Evolutionary conservation across 2,797 vertebrate genomes (phyloP).

Genomic region (Mergus octosetaceus): DNA sequence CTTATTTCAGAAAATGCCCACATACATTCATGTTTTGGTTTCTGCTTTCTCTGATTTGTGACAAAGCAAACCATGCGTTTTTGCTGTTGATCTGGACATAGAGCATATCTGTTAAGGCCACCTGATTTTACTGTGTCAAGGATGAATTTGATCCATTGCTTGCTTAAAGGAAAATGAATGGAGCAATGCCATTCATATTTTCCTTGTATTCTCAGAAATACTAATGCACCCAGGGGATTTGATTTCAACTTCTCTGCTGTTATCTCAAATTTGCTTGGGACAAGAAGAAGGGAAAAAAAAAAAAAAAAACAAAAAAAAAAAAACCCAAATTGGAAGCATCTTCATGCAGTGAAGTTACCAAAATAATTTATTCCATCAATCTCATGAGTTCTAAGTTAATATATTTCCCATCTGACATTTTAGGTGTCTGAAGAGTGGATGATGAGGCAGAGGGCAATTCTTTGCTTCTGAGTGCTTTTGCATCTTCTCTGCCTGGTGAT

Average conservation of each 20-base stretch:
- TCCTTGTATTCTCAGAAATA: neutral
- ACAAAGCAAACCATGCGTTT: neutral
- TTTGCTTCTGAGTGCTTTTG: neutral
- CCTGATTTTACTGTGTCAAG: neutral
- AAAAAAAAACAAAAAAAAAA: neutral
- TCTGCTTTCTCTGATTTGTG: neutral
- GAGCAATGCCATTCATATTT: neutral
- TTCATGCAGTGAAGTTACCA: neutral
- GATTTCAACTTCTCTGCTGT: neutral
- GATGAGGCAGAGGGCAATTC: neutral
- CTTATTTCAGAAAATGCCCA: neutral
- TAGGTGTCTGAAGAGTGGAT: neutral
- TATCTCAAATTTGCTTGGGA: neutral
- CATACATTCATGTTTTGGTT: neutral
- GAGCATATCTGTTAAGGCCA: neutral
- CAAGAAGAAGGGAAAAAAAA: neutral
- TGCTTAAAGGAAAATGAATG: neutral
- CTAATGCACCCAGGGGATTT: neutral
- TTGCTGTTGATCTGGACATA: neutral
- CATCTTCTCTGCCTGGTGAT: neutral
- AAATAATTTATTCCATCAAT: neutral
- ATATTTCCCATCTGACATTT: neutral
- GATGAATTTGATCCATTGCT: neutral
- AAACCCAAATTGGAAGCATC: neutral
- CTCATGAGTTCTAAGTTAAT: neutral